A percentile compares a stretch with the other conserved stretches of the same genome.
Evolutionary conservation across 2,888 invertebrate genomes (phyloP).

Genomic region (Drosophila eohydei): DNA sequence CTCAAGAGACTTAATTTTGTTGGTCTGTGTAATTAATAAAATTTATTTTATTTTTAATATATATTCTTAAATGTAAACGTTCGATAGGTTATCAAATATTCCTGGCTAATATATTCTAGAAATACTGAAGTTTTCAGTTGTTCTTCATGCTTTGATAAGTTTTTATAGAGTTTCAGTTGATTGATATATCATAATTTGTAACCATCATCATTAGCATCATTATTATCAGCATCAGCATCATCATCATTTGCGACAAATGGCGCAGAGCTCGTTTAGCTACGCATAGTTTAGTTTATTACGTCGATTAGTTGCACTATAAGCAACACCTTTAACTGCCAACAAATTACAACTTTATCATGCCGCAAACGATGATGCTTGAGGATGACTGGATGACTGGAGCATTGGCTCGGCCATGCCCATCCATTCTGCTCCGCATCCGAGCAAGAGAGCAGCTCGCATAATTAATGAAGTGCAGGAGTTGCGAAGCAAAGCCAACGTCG

Average conservation of each 20-base stretch:
- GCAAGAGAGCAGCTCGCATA: constrained; percentile 63
- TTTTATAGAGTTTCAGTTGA: constrained; percentile 20
- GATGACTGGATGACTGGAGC: constrained; percentile 31
- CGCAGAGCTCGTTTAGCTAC: constrained; percentile 70
- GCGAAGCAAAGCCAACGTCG: constrained; percentile 35
- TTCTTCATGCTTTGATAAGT: neutral
- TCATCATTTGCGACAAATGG: constrained; percentile 57
- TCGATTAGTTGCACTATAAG: constrained; percentile 81
- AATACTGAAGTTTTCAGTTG: neutral
- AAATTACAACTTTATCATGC: constrained; percentile 81
- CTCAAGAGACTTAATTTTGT: neutral
- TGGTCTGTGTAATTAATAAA: neutral
- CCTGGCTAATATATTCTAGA: neutral
- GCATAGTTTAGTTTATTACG: constrained; percentile 78
- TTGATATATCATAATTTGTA: constrained; percentile 44
- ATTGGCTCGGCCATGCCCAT: constrained; percentile 48
- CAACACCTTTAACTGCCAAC: constrained; percentile 81
- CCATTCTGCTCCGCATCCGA: constrained; percentile 60
- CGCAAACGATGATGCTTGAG: constrained; percentile 64
- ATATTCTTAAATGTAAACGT: neutral
- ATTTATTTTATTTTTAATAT: neutral
- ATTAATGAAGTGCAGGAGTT: constrained; percentile 78
- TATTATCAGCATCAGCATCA: constrained; percentile 36
- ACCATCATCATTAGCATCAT: constrained; percentile 34
- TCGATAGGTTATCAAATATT: neutral